These are phyloP conservation scores for Percopsis transmontana DNA, from an alignment of 2,113 vertebrate genomes.

Conservation along the genomic window DNA sequence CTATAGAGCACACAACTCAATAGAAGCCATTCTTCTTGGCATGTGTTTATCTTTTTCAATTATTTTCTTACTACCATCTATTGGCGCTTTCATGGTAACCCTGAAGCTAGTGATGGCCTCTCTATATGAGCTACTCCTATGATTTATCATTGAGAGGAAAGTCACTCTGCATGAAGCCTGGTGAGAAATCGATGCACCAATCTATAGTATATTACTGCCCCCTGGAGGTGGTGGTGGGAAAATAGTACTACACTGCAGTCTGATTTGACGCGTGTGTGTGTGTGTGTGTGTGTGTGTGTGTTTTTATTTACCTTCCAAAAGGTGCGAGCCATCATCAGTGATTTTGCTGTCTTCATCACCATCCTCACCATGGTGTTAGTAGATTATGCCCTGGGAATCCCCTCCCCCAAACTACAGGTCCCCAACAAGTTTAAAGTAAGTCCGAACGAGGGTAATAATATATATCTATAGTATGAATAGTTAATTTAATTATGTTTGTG, in stretches of 20 bases:
- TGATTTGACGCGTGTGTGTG: not conserved
- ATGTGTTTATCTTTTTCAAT: no score
- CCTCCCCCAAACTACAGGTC: slow-evolving; percentile 95
- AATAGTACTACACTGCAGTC: not conserved
- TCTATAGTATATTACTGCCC: slow-evolving; percentile 24
- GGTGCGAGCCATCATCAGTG: slow-evolving; percentile 95
- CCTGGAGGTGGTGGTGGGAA: slow-evolving; percentile 52
- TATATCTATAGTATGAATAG: not conserved
- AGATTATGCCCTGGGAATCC: slow-evolving; percentile 92
- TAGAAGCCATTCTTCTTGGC: not conserved
- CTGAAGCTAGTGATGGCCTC: slow-evolving; percentile 2
- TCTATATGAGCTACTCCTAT: slow-evolving; percentile 39
- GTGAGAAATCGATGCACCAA: slow-evolving; percentile 28
- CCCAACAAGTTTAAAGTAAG: slow-evolving; percentile 96
- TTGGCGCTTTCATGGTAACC: not conserved
- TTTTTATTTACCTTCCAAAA: slow-evolving; percentile 45
- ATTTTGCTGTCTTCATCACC: slow-evolving; percentile 98
- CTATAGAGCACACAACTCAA: not conserved
- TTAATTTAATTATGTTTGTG: not conserved
- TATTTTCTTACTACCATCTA: slow-evolving; percentile 39
- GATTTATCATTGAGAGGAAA: slow-evolving; percentile 52
- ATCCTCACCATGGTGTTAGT: slow-evolving; percentile 94
- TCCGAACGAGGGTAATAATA: not conserved
- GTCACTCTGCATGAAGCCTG: slow-evolving; percentile 24
- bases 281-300: slow-evolving; percentile 9